Evolutionary conservation across 2,797 vertebrate species (phyloP).

Genomic region (Tenualosa thibaudeaui): DNA sequence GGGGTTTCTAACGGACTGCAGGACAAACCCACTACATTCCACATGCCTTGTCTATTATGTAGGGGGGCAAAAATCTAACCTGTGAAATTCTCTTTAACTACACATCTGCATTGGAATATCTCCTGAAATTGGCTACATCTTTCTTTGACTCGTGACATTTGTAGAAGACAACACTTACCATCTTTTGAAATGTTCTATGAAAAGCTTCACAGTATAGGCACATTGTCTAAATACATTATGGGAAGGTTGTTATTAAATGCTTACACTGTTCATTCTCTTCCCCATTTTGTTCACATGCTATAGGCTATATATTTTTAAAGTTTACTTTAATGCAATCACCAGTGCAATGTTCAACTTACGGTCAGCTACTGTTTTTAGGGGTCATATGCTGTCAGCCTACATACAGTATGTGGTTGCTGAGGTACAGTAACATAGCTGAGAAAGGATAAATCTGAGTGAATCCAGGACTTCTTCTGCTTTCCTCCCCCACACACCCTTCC

Average conservation of each 20-base stretch:
- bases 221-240: neutral
- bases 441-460: neutral
- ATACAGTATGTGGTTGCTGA: neutral
- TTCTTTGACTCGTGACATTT: neutral
- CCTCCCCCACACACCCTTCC: constrained; percentile 8
- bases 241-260: neutral
- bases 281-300: neutral
- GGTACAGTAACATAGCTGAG: neutral
- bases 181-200: neutral
- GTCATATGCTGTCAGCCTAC: neutral
- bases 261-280: neutral
- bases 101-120: neutral
- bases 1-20: constrained; percentile 72
- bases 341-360: neutral
- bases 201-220: too few species aligned
- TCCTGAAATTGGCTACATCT: neutral
- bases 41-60: constrained; percentile 72
- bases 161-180: neutral
- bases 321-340: too few species aligned
- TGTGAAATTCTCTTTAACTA: neutral
- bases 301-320: neutral
- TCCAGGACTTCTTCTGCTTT: neutral
- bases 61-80: constrained; percentile 50
- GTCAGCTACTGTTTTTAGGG: neutral
- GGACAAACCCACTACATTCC: constrained; percentile 79